phyloP scores from a whole-genome alignment of 2,888 invertebrate genomes.

The Aleiodes leptofemur region DNA sequence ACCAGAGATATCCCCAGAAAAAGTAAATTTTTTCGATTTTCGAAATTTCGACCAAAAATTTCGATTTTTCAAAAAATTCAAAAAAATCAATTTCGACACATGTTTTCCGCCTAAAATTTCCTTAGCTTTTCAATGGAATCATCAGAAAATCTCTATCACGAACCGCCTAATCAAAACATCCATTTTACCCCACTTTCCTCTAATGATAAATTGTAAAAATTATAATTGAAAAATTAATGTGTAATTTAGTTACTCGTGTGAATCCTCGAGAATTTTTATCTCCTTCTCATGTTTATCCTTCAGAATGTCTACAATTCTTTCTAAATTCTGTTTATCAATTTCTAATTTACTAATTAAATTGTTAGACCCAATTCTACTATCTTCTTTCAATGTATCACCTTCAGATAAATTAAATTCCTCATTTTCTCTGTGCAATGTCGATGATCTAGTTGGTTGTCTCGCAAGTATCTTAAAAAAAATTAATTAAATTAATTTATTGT shows the following conservation, averaged over 20 bases:
- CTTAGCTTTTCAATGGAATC: too few relatives aligned
- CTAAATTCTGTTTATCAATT: conserved; percentile 65
- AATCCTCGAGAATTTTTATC: conserved; percentile 66
- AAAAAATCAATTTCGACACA: too few relatives aligned
- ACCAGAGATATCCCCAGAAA: too few relatives aligned
- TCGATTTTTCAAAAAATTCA: too few relatives aligned
- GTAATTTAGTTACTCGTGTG: conserved; percentile 64
- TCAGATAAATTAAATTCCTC: conserved; percentile 42
- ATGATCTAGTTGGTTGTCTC: conserved; percentile 56
- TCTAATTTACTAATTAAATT: conserved; percentile 62
- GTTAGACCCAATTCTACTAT: conserved; percentile 57
- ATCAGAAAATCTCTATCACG: too few relatives aligned
- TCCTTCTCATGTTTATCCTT: conserved; percentile 69
- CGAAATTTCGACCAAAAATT: too few relatives aligned
- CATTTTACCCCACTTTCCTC: too few relatives aligned
- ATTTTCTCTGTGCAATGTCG: conserved; percentile 53
- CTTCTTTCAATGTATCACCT: conserved; percentile 31
- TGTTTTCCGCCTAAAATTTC: too few relatives aligned
- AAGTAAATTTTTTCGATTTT: too few relatives aligned
- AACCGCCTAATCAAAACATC: too few relatives aligned
- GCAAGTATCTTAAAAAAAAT: conserved; percentile 62
- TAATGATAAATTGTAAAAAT: background rate
- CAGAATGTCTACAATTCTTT: conserved; percentile 63
- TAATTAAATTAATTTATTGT: conserved; percentile 11
- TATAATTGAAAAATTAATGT: conserved; percentile 11